Evolutionary conservation across 2,113 vertebrate genomes (phyloP).

Genomic region (Crotalus horridus): DNA sequence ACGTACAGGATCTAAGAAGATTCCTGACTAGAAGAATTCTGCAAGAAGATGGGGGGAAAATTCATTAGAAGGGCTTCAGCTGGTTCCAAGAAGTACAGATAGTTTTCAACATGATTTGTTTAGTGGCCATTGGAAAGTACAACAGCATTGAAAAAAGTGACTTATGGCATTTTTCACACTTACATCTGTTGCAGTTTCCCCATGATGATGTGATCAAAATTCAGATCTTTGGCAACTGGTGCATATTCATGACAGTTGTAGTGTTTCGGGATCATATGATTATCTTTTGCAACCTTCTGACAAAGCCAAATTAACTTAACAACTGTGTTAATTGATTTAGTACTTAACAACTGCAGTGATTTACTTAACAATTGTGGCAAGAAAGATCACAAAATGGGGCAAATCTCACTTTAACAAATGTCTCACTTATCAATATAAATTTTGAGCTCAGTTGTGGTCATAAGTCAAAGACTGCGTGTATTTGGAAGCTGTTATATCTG

Average conservation of each 20-base stretch:
- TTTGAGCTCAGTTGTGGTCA: not conserved
- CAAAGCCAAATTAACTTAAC: too few species aligned
- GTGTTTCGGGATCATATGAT: not conserved
- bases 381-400: not conserved
- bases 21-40: not conserved
- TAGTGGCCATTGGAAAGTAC: not conserved
- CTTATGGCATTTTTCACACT: not conserved
- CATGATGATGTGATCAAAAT: not conserved
- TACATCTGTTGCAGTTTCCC: not conserved
- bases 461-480: not conserved
- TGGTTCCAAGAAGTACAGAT: not conserved
- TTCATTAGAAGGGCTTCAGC: not conserved
- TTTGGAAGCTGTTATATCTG: not conserved
- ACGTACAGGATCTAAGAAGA: not conserved
- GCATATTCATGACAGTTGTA: not conserved
- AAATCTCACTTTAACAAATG: not conserved
- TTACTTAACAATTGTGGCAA: not conserved
- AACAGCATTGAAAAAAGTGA: not conserved
- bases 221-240: not conserved
- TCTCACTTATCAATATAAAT: not conserved
- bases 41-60: not conserved
- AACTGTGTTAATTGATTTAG: too few species aligned
- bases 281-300: not conserved
- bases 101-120: not conserved
- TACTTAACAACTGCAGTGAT: not conserved